phyloP scores from a whole-genome alignment of 1,140 invertebrate genomes.

The Helicoverpa zea region DNA sequence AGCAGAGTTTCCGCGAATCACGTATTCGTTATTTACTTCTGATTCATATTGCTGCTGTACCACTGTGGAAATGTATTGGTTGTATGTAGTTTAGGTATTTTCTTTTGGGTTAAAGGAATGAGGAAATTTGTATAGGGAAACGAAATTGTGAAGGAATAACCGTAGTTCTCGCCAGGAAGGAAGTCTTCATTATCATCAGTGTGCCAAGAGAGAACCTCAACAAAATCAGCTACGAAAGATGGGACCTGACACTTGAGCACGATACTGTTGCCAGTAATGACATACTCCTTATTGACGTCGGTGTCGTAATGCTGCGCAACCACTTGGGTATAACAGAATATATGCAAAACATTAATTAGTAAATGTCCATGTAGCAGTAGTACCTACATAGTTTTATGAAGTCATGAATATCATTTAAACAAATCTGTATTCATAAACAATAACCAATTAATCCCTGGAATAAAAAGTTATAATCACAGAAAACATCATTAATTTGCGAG shows the following conservation, averaged over 20 bases:
- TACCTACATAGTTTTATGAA: neutral
- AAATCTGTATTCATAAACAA: neutral
- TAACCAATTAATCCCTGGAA: neutral
- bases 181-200: slow-evolving; percentile 91
- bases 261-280: slow-evolving; percentile 97
- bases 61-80: slow-evolving; percentile 87
- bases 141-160: slow-evolving; percentile 82
- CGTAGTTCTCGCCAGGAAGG: slow-evolving; percentile 88
- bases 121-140: slow-evolving; percentile 1
- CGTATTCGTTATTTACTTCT: slow-evolving; percentile 96
- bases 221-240: slow-evolving; percentile 96
- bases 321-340: slow-evolving; percentile 86
- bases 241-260: slow-evolving; percentile 97
- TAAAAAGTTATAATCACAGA: neutral
- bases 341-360: slow-evolving; percentile 1
- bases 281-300: slow-evolving; percentile 97
- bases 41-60: slow-evolving; percentile 95
- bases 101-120: slow-evolving; percentile 9
- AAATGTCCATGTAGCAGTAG: neutral
- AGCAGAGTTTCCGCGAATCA: slow-evolving; percentile 96
- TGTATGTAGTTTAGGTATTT: slow-evolving; percentile 21
- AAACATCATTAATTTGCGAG: no score
- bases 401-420: slow-evolving; percentile 11
- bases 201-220: slow-evolving; percentile 95
- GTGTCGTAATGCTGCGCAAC: slow-evolving; percentile 96